Base-by-base conservation (phyloP, 2,113 vertebrate genomes). In the Poecilia latipinna region DNA sequence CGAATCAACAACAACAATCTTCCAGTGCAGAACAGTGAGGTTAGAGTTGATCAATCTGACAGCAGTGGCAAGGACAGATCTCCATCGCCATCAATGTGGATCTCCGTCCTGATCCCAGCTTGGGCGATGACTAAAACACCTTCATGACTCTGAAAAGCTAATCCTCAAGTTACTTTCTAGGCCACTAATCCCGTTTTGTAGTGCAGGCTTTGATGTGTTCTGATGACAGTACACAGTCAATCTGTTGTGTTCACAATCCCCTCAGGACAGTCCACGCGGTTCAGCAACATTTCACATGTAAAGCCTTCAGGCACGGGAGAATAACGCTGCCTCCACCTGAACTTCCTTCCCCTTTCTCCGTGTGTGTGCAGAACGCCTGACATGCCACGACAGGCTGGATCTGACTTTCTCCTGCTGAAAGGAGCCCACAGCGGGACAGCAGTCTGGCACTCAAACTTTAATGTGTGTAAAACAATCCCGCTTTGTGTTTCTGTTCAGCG, bases 381-480 rank as follows among this genome's bases (percentile, higher is more conserved):
- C 65, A 48, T 10, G 37, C 8, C 54, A 26, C 4, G 31, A 5
- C 65, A 48, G 44, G 66, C 32, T 33, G 13, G 33, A 33, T 44
- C 10, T 22, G 65, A 68, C 26, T 12, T 61, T 42, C 26, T 61
- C 54, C 35, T 68, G 54, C 35, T 68, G 65, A 61, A 68, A 68
- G 54, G 48, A 51, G 17, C 3, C 32, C 57, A n/a, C 31, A 33
- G 1, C 0, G 12, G 31, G 44, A 39, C 29, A 12, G 35, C 17
- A 37, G n/a, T 35, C 64, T 60, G 13, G 17, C 44, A 48, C 17
- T 48, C 17, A 48, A 48, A 48, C 48, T 39, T 60, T 35, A 60
- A 4, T 4, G 19, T 60, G 0, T 8, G 3, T 4, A 44, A 44
- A 44, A 44, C 12, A 37, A 37, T 42, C 4, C 44, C 1, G 29